Evolutionary conservation across 2,888 invertebrate species (phyloP).

Genomic region (Acleris laterana): DNA sequence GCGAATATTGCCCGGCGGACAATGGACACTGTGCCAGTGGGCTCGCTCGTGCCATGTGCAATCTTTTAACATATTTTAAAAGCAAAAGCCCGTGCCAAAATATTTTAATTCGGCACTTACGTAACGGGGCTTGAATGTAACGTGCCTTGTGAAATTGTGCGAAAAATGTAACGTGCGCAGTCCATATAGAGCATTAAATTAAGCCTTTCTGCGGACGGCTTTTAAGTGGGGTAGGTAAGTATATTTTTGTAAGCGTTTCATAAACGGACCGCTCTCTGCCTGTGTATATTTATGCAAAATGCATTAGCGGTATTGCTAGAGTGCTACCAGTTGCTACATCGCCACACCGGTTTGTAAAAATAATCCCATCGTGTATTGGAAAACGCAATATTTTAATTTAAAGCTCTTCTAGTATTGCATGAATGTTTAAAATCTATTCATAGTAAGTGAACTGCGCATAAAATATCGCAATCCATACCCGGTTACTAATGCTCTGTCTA

Average conservation of each 20-base stretch:
- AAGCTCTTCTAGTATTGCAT: constrained; percentile 14
- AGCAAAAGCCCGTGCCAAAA: constrained; percentile 66
- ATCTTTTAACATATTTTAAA: constrained; percentile 69
- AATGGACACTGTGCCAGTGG: constrained; percentile 60
- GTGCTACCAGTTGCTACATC: constrained; percentile 2
- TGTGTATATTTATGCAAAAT: constrained; percentile 33
- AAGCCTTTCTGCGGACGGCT: constrained; percentile 53
- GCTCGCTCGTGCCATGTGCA: constrained; percentile 52
- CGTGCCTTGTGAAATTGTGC: constrained; percentile 56
- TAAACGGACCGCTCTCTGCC: constrained; percentile 21
- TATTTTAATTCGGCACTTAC: constrained; percentile 67
- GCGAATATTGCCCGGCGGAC: constrained; percentile 61
- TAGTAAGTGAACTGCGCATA: background rate
- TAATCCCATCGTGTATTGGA: constrained; percentile 22
- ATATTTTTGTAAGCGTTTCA: constrained; percentile 47
- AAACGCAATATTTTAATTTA: constrained; percentile 16
- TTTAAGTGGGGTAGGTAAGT: constrained; percentile 44
- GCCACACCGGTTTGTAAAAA: constrained; percentile 13
- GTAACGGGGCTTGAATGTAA: constrained; percentile 50
- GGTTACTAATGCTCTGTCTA: constrained; percentile 6
- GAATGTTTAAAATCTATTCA: constrained; percentile 18
- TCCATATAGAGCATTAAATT: constrained; percentile 63
- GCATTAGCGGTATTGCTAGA: constrained; percentile 28
- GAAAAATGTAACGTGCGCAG: constrained; percentile 57
- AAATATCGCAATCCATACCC: too few relatives aligned